These are phyloP conservation scores for Halictus ligatus DNA, from an alignment of 2,888 invertebrate species.

Conservation along the genomic window DNA sequence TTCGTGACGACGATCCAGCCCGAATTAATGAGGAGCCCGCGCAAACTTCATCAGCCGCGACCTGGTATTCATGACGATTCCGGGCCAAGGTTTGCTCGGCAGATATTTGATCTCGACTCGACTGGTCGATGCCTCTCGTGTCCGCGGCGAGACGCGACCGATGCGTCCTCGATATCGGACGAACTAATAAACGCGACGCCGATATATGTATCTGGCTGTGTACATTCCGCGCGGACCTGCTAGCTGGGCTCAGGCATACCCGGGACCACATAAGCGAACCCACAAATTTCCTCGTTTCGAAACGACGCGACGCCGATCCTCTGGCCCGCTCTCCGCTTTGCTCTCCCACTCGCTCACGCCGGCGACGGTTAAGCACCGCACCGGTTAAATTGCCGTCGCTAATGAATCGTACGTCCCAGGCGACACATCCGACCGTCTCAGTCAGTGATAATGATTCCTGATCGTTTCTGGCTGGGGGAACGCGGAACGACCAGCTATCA, in stretches of 20 bases:
- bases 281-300: slow-evolving; percentile 57
- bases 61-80: slow-evolving; percentile 55
- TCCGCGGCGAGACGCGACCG: neutral
- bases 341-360: neutral
- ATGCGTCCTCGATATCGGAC: slow-evolving; percentile 45
- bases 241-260: neutral
- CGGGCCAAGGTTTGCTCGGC: slow-evolving; percentile 48
- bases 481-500: neutral
- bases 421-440: neutral
- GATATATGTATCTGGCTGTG: slow-evolving; percentile 31
- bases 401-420: slow-evolving; percentile 30
- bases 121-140: neutral
- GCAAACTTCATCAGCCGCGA: slow-evolving; percentile 59
- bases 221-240: neutral
- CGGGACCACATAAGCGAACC: slow-evolving; percentile 57
- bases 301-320: neutral
- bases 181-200: slow-evolving; percentile 63
- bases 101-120: slow-evolving; percentile 66
- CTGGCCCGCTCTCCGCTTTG: neutral
- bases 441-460: slow-evolving; percentile 9
- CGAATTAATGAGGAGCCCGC: slow-evolving; percentile 49
- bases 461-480: neutral
- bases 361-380: neutral
- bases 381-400: slow-evolving; percentile 31
- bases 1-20: slow-evolving; percentile 29